Base-by-base conservation (phyloP, 2,113 vertebrate species). In the Plestiodon gilberti region DNA sequence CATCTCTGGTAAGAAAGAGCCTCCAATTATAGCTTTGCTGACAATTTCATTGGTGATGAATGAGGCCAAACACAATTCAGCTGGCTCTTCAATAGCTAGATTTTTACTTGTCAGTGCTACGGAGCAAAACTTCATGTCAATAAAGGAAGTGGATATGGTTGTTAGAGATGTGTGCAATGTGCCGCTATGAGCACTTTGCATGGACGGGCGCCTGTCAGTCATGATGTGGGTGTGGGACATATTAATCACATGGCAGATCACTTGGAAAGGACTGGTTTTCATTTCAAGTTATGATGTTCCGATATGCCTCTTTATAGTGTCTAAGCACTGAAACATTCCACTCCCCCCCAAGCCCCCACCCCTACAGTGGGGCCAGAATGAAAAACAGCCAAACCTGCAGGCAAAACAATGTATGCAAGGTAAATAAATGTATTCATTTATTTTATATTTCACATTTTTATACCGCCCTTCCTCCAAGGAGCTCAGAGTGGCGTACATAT, bases 131-230 rank as follows among this genome's bases (percentile, higher is more conserved):
- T 74, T 90, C 89, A 30, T 30, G 48, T 90, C 88, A 92, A 87
- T 90, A 89, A 82, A 89, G 64, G 15, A 91, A 89, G 83, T 78
- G 88, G 85, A 77, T 87, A 92, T 76, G 59, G 17, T 78, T 84
- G 77, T 73, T 35, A 78, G 78, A 86, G 85, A 57, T 77, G 40
- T 25, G 82, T 11, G 64, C 9, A 55, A 25, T 11, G 55, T 7
- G 35, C 2, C 52, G 67, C 48, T n/a, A 74, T 65, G 73, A 30
- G 59, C 84, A 76, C 25, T 9, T 10, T 0, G 4, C 55, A 43
- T 86, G 82, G 38, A 38, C 85, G 69, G n/a, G 43, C 28, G 2
- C 90, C 43, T 81, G n/a, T 5, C 88, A 92, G 87, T 79, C 38
- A 78, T 18, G 13, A 74, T 48, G 30, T 64, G 71, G 73, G 17